phyloP scores from a whole-genome alignment of 2,888 invertebrate genomes.

The Acleris emargana region DNA sequence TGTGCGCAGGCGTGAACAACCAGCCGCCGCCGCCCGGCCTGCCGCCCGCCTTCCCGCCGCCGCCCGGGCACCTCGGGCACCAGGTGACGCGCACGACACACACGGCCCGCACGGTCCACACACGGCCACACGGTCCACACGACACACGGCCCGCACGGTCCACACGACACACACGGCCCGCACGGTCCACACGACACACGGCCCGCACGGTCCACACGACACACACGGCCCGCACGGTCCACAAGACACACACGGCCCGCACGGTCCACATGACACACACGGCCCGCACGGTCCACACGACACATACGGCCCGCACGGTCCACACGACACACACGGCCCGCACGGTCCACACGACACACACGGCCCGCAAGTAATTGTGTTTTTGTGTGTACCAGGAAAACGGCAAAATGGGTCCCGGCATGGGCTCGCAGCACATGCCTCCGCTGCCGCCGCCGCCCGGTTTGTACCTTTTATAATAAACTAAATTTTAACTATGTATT shows the following conservation, averaged over 20 bases:
- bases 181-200: too few relatives aligned
- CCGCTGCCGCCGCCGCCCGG: constrained; percentile 65
- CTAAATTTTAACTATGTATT: too few relatives aligned
- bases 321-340: background rate
- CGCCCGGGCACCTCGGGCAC: constrained; percentile 39
- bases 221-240: background rate
- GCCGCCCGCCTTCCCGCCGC: constrained; percentile 51
- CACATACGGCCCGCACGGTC: too few relatives aligned
- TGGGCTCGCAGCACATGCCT: constrained; percentile 53
- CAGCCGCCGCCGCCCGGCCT: constrained; percentile 47
- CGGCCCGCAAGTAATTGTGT: background rate
- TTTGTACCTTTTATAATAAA: constrained; percentile 38
- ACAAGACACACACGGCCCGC: too few relatives aligned
- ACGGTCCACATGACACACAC: background rate
- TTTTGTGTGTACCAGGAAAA: constrained; percentile 51
- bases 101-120: background rate
- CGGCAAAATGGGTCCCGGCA: constrained; percentile 47
- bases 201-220: too few relatives aligned
- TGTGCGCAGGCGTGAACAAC: constrained; percentile 44
- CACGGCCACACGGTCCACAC: too few relatives aligned
- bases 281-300: background rate
- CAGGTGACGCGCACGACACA: constrained; percentile 42
- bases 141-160: background rate
- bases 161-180: background rate
- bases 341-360: too few relatives aligned